Evolutionary conservation across 2,797 vertebrate species (phyloP).

Genomic region (Melanogrammus aeglefinus): DNA sequence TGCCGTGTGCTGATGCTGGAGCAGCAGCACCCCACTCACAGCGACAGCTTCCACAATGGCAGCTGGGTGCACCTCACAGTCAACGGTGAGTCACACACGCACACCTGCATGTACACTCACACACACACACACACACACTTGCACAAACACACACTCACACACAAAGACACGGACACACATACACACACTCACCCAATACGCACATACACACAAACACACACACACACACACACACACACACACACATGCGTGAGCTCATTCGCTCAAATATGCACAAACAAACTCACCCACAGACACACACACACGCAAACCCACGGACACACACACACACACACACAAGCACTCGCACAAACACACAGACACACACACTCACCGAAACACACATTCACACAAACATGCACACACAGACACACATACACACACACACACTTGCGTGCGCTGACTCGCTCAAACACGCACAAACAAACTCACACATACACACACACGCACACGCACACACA

Average conservation of each 20-base stretch:
- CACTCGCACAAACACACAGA: no score
- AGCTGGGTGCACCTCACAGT: conserved; percentile 99
- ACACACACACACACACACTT: background rate
- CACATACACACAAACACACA: no score
- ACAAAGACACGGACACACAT: conserved; percentile 8
- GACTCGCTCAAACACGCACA: background rate
- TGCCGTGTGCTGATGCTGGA: conserved; percentile 99
- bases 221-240: conserved; percentile 21
- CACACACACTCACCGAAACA: no score
- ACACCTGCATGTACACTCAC: background rate
- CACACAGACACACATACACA: no score
- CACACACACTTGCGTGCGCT: no score
- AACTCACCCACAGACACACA: no score
- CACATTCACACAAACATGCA: no score
- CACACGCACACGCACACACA: no score
- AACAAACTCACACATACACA: conserved; percentile 5
- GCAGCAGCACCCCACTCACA: conserved; percentile 76
- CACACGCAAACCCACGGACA: no score
- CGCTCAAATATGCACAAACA: conserved; percentile 11
- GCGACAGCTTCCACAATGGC: conserved; percentile 98
- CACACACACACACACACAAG: no score
- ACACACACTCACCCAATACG: no score
- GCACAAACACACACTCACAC: background rate
- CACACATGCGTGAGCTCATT: no score
- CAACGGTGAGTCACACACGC: conserved; percentile 80